Evolutionary conservation across 2,113 vertebrate species (phyloP).

Genomic region (Dolichotis patagonum): DNA sequence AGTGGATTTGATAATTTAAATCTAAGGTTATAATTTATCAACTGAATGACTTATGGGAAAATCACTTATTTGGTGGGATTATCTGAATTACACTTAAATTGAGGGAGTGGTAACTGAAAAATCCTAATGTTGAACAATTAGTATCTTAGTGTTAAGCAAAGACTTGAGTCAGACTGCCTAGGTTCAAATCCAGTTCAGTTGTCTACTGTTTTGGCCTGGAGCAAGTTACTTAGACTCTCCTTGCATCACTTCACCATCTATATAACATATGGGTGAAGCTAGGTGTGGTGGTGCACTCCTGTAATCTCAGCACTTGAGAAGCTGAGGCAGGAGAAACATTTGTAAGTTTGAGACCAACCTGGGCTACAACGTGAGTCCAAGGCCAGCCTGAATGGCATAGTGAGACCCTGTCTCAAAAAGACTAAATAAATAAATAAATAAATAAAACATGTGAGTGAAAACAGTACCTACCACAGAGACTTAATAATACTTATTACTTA

Average conservation of each 20-base stretch:
- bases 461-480: conserved; percentile 6
- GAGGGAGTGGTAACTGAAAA: background rate
- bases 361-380: too few relatives aligned
- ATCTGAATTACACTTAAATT: conserved; percentile 26
- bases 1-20: conserved; percentile 9
- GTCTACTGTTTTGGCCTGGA: background rate
- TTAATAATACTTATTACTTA: too few relatives aligned
- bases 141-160: background rate
- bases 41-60: background rate
- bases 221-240: conserved; percentile 29
- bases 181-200: conserved; percentile 33
- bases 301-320: too few relatives aligned
- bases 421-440: too few relatives aligned
- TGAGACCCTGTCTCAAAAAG: too few relatives aligned
- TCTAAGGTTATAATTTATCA: conserved; percentile 12
- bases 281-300: too few relatives aligned
- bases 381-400: too few relatives aligned
- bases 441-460: background rate
- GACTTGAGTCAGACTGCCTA: background rate
- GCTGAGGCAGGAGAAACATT: too few relatives aligned
- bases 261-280: background rate
- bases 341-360: too few relatives aligned
- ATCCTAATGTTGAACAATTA: background rate
- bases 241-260: background rate
- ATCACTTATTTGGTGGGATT: background rate